phyloP scores from a whole-genome alignment of 2,797 vertebrate genomes.

The Dryobates pubescens region DNA sequence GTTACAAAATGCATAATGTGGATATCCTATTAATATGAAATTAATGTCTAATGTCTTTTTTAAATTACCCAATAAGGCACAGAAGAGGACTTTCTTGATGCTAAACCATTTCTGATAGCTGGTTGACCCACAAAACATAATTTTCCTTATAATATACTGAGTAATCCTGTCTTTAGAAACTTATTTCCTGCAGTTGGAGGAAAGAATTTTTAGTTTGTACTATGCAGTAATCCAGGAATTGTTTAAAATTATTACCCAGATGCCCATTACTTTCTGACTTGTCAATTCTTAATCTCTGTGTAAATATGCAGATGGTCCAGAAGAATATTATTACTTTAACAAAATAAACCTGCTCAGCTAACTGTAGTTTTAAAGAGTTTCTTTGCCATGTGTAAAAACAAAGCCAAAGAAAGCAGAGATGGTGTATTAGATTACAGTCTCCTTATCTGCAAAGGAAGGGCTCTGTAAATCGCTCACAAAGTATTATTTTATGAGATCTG shows the following conservation, averaged over 20 bases:
- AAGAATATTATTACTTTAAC: neutral
- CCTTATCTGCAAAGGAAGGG: neutral
- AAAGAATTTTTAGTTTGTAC: neutral
- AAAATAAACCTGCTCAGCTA: neutral
- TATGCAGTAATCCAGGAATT: neutral
- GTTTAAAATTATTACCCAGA: neutral
- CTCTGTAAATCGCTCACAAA: neutral
- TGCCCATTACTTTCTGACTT: neutral
- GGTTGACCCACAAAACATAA: neutral
- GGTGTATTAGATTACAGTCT: neutral
- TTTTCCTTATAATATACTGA: neutral
- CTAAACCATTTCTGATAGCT: neutral
- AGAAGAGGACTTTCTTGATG: neutral
- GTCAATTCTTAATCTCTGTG: slow-evolving; percentile 13
- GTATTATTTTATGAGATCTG: neutral
- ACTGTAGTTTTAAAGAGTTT: neutral
- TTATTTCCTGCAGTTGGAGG: neutral
- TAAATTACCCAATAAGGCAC: neutral
- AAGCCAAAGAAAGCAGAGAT: neutral
- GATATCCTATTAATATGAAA: neutral
- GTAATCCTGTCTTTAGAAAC: neutral
- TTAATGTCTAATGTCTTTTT: neutral
- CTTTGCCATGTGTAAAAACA: neutral
- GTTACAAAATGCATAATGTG: neutral
- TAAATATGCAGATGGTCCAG: neutral